A percentile compares a stretch with the other conserved stretches of the same genome.
Evolutionary conservation across 1,140 invertebrate genomes (phyloP).

Genomic region (Lepidurus arcticus): DNA sequence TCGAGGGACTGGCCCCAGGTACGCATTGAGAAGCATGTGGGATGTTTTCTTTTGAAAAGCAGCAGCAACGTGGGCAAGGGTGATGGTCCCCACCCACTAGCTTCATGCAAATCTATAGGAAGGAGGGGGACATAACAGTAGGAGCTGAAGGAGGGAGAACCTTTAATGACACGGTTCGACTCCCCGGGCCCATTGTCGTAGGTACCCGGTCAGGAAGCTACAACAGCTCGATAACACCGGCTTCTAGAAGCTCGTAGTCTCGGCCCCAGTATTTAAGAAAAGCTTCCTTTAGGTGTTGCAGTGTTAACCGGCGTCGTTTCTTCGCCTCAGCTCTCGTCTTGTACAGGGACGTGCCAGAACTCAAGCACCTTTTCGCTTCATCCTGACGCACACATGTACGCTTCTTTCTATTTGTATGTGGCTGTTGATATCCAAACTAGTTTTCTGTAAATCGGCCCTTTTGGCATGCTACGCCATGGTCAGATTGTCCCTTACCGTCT

Average conservation of each 20-base stretch:
- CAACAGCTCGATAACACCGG: not conserved
- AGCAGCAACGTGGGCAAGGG: not conserved
- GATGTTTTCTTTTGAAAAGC: not conserved
- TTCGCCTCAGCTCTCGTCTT: not conserved
- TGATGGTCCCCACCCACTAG: not conserved
- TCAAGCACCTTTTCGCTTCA: not conserved
- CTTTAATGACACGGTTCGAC: slow-evolving; percentile 5
- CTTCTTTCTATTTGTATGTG: no score
- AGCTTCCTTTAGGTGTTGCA: slow-evolving; percentile 1
- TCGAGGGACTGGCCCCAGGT: not conserved
- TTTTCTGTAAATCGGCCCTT: no score
- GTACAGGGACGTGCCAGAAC: not conserved
- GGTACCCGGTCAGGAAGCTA: slow-evolving; percentile 16
- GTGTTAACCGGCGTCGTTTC: not conserved
- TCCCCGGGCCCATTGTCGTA: slow-evolving; percentile 16
- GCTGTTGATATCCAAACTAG: no score
- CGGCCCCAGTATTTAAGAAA: not conserved
- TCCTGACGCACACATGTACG: not conserved
- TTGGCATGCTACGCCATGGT: no score
- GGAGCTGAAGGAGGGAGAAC: not conserved
- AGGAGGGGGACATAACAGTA: not conserved
- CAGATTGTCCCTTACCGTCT: no score
- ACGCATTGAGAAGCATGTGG: not conserved
- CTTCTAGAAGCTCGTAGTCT: not conserved
- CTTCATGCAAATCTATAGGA: not conserved